phyloP scores from a whole-genome alignment of 2,888 invertebrate species.

The Hypomecis atomaria region DNA sequence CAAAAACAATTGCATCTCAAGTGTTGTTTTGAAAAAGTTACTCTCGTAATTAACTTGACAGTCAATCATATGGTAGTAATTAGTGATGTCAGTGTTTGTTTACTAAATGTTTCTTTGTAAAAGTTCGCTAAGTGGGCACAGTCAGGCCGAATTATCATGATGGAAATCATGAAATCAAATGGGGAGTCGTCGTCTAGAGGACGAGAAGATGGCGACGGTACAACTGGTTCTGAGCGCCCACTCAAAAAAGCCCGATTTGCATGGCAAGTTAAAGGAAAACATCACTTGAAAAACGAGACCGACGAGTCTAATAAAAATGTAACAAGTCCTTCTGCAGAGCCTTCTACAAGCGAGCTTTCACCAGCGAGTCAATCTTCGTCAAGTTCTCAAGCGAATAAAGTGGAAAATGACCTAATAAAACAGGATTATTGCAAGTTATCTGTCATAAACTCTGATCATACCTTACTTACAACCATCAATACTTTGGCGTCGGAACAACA shows the following conservation, averaged over 20 bases:
- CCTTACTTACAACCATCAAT: constrained; percentile 57
- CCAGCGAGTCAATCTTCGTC: constrained; percentile 11
- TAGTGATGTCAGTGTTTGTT: constrained; percentile 81
- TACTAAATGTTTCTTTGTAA: constrained; percentile 68
- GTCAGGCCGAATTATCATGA: constrained; percentile 50
- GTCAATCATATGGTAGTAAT: constrained; percentile 81
- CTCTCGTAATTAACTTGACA: constrained; percentile 70
- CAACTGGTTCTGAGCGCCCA: constrained; percentile 82
- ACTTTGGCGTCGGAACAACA: constrained; percentile 56
- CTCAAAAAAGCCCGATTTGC: constrained; percentile 87
- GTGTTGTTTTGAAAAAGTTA: constrained; percentile 15
- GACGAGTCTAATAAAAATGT: constrained; percentile 43
- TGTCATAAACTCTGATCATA: constrained; percentile 58
- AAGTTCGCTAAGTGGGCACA: constrained; percentile 38
- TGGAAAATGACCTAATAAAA: constrained; percentile 71
- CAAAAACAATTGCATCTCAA: background rate
- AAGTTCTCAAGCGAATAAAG: constrained; percentile 24
- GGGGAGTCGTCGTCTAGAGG: constrained; percentile 80
- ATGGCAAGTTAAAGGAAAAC: constrained; percentile 88
- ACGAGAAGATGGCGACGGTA: constrained; percentile 81
- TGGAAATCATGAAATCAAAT: constrained; percentile 68
- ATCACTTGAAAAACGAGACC: constrained; percentile 82
- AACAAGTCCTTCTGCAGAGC: constrained; percentile 16
- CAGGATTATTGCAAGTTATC: constrained; percentile 69
- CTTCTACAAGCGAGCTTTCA: constrained; percentile 6